Conservation (phyloP, 2,888 invertebrate genomes). For the Cryptosula pallasiana region DNA sequence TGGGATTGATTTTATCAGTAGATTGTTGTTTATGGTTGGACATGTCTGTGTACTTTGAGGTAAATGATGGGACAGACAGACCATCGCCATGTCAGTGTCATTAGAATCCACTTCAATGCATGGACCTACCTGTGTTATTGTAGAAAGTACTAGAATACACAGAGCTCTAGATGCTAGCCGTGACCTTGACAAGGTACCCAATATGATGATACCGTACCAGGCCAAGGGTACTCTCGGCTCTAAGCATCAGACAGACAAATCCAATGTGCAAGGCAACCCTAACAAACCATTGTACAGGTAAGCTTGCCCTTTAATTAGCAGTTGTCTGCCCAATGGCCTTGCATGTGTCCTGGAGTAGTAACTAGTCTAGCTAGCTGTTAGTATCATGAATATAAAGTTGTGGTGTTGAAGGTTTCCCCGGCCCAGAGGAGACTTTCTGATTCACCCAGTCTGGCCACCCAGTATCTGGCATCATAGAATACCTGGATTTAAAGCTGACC, state of each 20-base stretch:
- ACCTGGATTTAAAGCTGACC: conserved; percentile 27
- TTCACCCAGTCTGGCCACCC: conserved; percentile 50
- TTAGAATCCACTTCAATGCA: no score
- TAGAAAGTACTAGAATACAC: not conserved
- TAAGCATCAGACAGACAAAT: conserved; percentile 29
- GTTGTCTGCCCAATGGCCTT: no score
- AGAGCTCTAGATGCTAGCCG: conserved; percentile 4
- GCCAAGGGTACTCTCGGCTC: conserved; percentile 22
- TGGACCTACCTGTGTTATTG: no score
- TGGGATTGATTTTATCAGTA: no score
- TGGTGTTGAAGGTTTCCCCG: conserved; percentile 26
- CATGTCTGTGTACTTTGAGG: no score
- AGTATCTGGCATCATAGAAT: conserved; percentile 43
- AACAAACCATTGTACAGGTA: conserved; percentile 28
- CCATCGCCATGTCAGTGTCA: no score
- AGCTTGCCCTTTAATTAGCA: no score
- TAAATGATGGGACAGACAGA: no score
- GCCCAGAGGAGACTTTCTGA: conserved; percentile 44
- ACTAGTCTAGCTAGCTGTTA: no score
- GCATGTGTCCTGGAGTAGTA: no score
- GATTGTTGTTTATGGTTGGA: no score
- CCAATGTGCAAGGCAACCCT: conserved; percentile 29
- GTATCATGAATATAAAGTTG: no score
- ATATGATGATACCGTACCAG: conserved; percentile 25
- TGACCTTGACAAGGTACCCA: conserved; percentile 25